phyloP scores from a whole-genome alignment of 2,888 invertebrate species.

The Andrena hattorfiana region DNA sequence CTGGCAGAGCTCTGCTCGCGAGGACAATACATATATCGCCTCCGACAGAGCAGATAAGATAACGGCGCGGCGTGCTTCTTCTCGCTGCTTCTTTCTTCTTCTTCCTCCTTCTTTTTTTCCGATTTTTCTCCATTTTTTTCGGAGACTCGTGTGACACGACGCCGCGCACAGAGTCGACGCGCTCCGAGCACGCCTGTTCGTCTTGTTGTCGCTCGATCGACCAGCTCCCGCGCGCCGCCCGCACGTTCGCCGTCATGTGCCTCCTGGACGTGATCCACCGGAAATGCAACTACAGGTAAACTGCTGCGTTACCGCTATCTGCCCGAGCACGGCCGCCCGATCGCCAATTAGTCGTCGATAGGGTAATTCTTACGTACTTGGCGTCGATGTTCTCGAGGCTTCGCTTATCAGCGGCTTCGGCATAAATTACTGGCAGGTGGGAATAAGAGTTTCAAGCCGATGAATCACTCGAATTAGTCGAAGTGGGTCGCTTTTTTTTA shows the following conservation, averaged over 20 bases:
- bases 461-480: neutral
- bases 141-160: neutral
- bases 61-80: conserved; percentile 61
- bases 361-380: neutral
- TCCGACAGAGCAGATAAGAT: conserved; percentile 73
- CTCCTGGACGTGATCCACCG: conserved; percentile 50
- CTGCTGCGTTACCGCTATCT: neutral
- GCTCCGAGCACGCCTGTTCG: conserved; percentile 6
- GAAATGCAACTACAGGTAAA: conserved; percentile 66
- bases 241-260: conserved; percentile 55
- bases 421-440: neutral
- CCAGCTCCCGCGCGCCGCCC: conserved; percentile 41
- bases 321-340: neutral
- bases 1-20: neutral
- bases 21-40: conserved; percentile 37
- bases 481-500: neutral
- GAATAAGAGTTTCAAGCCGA: too few relatives aligned
- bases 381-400: neutral
- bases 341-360: neutral
- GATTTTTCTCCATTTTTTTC: neutral
- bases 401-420: neutral
- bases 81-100: conserved; percentile 30
- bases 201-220: conserved; percentile 40
- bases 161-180: conserved; percentile 6
- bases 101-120: conserved; percentile 34